phyloP scores from a whole-genome alignment of 2,888 invertebrate genomes.

The Eugnorisma glareosa region DNA sequence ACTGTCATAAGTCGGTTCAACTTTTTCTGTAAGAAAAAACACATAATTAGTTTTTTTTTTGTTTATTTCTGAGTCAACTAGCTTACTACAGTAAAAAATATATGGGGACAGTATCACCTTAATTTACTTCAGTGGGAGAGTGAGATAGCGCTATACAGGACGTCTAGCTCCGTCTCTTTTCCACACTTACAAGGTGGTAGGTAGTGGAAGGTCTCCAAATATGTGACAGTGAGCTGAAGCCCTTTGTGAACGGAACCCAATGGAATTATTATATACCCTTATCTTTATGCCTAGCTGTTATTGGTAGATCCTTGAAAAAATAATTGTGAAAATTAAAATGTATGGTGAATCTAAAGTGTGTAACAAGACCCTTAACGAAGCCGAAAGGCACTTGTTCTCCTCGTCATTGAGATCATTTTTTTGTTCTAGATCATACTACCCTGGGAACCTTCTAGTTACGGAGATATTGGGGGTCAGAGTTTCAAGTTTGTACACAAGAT shows the following conservation, averaged over 20 bases:
- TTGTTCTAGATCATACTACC: too few relatives aligned
- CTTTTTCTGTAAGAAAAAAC: slow-evolving; percentile 1
- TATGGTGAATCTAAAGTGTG: too few relatives aligned
- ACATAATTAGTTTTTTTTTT: neutral
- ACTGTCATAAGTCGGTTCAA: neutral
- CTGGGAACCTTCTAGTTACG: too few relatives aligned
- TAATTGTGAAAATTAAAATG: neutral
- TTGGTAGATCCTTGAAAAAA: neutral
- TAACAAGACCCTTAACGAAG: too few relatives aligned
- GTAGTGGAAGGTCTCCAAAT: neutral
- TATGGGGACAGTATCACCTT: neutral
- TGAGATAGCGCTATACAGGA: neutral
- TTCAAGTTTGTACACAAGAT: too few relatives aligned
- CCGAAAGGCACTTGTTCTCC: too few relatives aligned
- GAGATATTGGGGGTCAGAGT: too few relatives aligned
- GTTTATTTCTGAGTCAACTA: neutral
- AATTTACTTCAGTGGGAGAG: neutral
- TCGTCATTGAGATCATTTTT: too few relatives aligned
- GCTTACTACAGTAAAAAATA: neutral
- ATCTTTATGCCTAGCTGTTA: neutral
- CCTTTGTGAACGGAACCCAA: neutral
- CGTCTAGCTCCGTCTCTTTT: neutral
- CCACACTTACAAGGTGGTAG: neutral
- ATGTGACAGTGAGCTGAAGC: neutral
- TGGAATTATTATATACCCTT: neutral